These are phyloP conservation scores for Lucifuga dentata DNA, from an alignment of 2,113 vertebrate genomes.

Conservation along the genomic window DNA sequence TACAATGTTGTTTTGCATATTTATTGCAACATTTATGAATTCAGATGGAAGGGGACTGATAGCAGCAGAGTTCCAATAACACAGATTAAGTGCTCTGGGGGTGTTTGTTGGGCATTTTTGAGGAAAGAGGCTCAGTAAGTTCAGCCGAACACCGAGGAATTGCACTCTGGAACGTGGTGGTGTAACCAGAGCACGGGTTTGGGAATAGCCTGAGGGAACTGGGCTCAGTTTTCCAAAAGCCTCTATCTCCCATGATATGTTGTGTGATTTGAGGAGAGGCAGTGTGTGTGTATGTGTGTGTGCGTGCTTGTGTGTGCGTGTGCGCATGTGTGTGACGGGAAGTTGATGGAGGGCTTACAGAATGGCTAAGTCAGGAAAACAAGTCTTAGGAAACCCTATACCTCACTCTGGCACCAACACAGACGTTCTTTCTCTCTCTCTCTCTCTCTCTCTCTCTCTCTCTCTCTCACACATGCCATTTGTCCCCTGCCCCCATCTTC, in stretches of 20 bases:
- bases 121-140: slow-evolving; percentile 76
- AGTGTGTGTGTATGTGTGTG: slow-evolving; percentile 13
- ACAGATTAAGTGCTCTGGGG: slow-evolving; percentile 77
- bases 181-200: slow-evolving; percentile 76
- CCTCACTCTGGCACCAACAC: slow-evolving; percentile 69
- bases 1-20: slow-evolving; percentile 70
- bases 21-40: slow-evolving; percentile 80
- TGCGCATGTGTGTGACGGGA: slow-evolving; percentile 49
- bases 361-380: slow-evolving; percentile 78
- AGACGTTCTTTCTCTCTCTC: slow-evolving; percentile 64
- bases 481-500: not conserved
- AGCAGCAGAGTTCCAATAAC: slow-evolving; percentile 78
- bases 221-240: slow-evolving; percentile 76
- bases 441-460: slow-evolving; percentile 21
- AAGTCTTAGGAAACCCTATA: slow-evolving; percentile 77
- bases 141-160: slow-evolving; percentile 63
- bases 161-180: slow-evolving; percentile 70
- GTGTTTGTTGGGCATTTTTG: slow-evolving; percentile 64
- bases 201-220: slow-evolving; percentile 75
- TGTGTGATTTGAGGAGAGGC: slow-evolving; percentile 65
- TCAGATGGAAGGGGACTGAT: slow-evolving; percentile 76
- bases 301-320: slow-evolving; percentile 33
- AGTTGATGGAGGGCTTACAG: slow-evolving; percentile 73
- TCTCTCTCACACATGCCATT: slow-evolving; percentile 6
- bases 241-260: slow-evolving; percentile 77